Conservation (phyloP, 1,140 invertebrate species). For the Drosophila varians region DNA sequence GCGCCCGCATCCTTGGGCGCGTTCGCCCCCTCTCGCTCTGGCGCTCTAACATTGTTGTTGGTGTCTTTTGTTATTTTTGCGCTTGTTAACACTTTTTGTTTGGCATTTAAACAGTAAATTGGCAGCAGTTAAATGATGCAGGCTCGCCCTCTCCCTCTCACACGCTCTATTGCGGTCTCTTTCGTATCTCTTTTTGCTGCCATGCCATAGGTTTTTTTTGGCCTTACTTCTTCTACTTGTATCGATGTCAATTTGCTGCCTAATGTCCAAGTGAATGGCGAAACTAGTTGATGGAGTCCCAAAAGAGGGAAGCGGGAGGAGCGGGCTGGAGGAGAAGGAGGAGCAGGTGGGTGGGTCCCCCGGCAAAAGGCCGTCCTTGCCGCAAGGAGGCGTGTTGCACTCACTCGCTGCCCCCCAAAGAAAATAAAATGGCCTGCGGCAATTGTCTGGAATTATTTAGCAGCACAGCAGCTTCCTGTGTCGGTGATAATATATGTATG, state of each 20-base stretch:
- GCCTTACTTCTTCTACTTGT: conserved; percentile 13
- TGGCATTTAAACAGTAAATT: conserved; percentile 84
- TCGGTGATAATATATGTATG: conserved; percentile 8
- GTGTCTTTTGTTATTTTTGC: conserved; percentile 81
- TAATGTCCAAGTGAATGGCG: conserved; percentile 76
- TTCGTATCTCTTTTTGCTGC: neutral
- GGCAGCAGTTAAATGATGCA: conserved; percentile 82
- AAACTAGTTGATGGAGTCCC: neutral
- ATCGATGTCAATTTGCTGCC: conserved; percentile 81
- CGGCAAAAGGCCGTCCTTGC: neutral
- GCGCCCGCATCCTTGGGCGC: neutral
- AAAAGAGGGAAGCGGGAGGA: no score
- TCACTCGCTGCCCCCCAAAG: conserved; percentile 43
- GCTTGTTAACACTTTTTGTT: conserved; percentile 83
- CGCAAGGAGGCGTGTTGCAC: conserved; percentile 2
- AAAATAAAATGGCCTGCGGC: conserved; percentile 21
- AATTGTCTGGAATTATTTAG: conserved; percentile 37
- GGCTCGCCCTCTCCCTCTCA: conserved; percentile 27
- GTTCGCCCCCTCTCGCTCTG: conserved; percentile 11
- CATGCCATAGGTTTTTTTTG: no score
- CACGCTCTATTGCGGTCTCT: conserved; percentile 17
- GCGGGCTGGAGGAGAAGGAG: no score
- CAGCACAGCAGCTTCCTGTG: conserved; percentile 32
- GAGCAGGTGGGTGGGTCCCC: neutral
- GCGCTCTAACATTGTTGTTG: conserved; percentile 32